Base-by-base conservation (phyloP, 2,797 vertebrate genomes). In the Scolopax bukidnonensis region DNA sequence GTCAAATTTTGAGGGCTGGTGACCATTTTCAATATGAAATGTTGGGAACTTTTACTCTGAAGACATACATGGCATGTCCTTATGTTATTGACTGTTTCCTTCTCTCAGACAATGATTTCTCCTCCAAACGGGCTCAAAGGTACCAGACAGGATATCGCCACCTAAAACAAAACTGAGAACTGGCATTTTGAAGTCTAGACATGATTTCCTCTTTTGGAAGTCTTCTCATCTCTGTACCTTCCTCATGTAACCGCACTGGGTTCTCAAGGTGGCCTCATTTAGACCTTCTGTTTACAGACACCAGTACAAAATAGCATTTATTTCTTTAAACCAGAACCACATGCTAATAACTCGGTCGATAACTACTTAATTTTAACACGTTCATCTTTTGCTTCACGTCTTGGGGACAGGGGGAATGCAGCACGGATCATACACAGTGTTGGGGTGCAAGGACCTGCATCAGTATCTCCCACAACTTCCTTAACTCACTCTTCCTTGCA, bases 121-220 rank as follows among this genome's bases (percentile, higher is more conserved):
- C 91, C 76, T 91, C 85, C 41, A 40, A 43, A 12, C 12, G 21
- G 30, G 51, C 59, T 83, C 65, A 87, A 91, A 96, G 69, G 81
- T 21, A 95, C 41, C 74, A 95, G 95, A 95, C 95, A 96, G 84
- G 86, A 90, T 94, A 95, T 85, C 47, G 77, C 33, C 64, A 95
- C 57, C 94, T 96, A 91, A 95, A 97, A 93, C 91, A 96, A 94
- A 97, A 96, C 89, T 78, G 90, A 94, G 90, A 95, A 95, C 88
- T 95, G 94, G 94, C 88, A 96, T 95, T 97, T 95, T 95, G 78
- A 97, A 96, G 95, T 97, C 96, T 96, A 97, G 96, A 96, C 96
- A 32, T 1, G 0, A 95, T 90, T 97, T 97, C 96, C 96, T 96
- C 94, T 96, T 96, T 83, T 95, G 89, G 78, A 95, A 94, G 86